phyloP scores from a whole-genome alignment of 2,797 vertebrate species.

The Eupleurogrammus muticus region DNA sequence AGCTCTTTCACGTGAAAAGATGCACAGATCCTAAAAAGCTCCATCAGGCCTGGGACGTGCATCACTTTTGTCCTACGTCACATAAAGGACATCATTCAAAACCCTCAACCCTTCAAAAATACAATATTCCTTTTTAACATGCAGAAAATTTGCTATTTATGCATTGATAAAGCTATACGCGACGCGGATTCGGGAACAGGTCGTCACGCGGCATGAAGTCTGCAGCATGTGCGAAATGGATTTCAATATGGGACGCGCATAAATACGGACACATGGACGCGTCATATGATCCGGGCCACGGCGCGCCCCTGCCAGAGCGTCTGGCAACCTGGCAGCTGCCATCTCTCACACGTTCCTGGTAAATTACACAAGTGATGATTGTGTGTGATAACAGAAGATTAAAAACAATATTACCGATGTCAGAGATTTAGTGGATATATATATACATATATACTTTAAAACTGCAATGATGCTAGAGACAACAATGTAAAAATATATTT shows the following conservation, averaged over 20 bases:
- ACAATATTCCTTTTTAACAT: not conserved
- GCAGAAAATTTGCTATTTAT: too few species aligned
- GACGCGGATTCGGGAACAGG: not conserved
- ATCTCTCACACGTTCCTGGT: constrained; percentile 38
- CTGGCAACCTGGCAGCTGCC: constrained; percentile 45
- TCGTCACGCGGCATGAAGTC: not conserved
- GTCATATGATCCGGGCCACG: constrained; percentile 26
- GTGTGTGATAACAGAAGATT: constrained; percentile 8
- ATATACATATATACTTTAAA: too few species aligned
- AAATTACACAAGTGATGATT: constrained; percentile 24
- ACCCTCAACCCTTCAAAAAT: not conserved
- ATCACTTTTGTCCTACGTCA: constrained; percentile 8
- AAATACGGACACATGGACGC: not conserved
- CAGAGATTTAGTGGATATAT: not conserved
- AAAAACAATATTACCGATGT: not conserved
- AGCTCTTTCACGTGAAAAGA: constrained; percentile 13
- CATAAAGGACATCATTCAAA: constrained; percentile 10
- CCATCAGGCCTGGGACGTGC: not conserved
- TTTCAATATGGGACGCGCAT: constrained; percentile 12
- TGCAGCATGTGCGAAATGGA: not conserved
- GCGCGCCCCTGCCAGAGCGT: constrained; percentile 27
- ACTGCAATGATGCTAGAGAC: too few species aligned
- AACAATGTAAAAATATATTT: too few species aligned
- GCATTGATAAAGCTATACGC: too few species aligned
- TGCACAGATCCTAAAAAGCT: not conserved